Percentiles rank a stretch among this genome's conserved stretches.
These are phyloP conservation scores for Xestia ashworthii DNA, from an alignment of 2,888 invertebrate species.

Conservation along the genomic window DNA sequence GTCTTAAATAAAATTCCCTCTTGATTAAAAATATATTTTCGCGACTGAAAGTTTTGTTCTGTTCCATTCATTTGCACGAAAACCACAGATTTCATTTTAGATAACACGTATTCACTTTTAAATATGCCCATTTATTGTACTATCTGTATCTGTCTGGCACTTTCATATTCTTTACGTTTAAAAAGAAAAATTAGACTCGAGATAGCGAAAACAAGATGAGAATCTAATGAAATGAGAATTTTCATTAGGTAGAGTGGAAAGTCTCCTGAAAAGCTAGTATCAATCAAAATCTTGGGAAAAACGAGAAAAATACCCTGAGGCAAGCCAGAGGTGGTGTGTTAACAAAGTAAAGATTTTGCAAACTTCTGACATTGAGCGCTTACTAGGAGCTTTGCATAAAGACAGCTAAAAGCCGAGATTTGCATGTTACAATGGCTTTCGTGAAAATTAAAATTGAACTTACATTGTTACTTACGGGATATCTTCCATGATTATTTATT, in stretches of 20 bases:
- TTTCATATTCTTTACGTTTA: conserved; percentile 19
- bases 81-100: conserved; percentile 31
- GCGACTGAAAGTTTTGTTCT: neutral
- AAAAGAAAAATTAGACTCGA: conserved; percentile 11
- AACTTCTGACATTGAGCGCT: neutral
- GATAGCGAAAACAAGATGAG: neutral
- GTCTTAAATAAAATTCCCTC: neutral
- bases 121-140: conserved; percentile 19
- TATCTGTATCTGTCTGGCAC: neutral
- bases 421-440: conserved; percentile 2
- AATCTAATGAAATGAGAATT: conserved; percentile 23
- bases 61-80: conserved; percentile 5
- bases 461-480: too few relatives aligned
- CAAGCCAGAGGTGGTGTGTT: neutral
- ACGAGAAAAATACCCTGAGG: neutral
- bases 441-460: too few relatives aligned
- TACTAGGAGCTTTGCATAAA: conserved; percentile 14
- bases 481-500: too few relatives aligned
- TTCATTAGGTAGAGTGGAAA: conserved; percentile 17
- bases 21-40: conserved; percentile 2
- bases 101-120: conserved; percentile 23
- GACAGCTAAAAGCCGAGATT: neutral
- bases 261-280: neutral
- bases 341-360: neutral
- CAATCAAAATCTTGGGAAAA: conserved; percentile 11